phyloP scores from a whole-genome alignment of 2,888 invertebrate genomes.

The Drosophila testacea region DNA sequence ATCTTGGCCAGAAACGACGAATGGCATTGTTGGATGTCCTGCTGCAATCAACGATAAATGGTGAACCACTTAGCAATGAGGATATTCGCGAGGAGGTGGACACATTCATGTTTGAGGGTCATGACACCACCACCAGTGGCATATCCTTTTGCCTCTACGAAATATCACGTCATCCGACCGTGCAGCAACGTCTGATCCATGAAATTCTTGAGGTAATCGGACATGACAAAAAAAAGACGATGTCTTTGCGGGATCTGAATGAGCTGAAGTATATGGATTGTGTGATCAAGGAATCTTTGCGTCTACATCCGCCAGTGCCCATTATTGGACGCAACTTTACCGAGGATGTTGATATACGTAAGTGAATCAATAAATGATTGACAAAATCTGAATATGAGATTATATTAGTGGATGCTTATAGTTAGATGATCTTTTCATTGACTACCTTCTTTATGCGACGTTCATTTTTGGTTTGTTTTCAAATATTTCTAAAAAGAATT shows the following conservation, averaged over 20 bases:
- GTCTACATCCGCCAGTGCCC: constrained; percentile 88
- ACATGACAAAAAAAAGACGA: constrained; percentile 43
- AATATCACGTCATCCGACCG: constrained; percentile 77
- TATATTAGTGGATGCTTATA: too few species aligned
- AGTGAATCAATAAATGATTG: constrained; percentile 49
- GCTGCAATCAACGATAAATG: constrained; percentile 87
- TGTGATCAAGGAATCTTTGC: constrained; percentile 88
- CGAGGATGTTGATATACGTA: constrained; percentile 87
- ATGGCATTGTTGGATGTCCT: constrained; percentile 89
- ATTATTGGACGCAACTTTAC: constrained; percentile 87
- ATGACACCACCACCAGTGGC: constrained; percentile 82
- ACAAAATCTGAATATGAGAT: too few species aligned
- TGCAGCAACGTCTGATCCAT: constrained; percentile 72
- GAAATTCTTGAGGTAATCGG: constrained; percentile 80
- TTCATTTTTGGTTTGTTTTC: too few species aligned
- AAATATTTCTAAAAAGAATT: too few species aligned
- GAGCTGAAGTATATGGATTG: constrained; percentile 86
- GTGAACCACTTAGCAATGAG: constrained; percentile 86
- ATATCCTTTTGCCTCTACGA: constrained; percentile 79
- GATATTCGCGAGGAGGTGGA: constrained; percentile 89
- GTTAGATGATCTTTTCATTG: too few species aligned
- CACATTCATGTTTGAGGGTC: constrained; percentile 87
- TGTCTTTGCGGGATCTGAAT: constrained; percentile 71
- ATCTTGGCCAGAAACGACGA: constrained; percentile 86
- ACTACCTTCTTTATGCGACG: too few species aligned